Evolutionary conservation across 2,888 invertebrate genomes (phyloP).

Genomic region (Parnassius glacialis): DNA sequence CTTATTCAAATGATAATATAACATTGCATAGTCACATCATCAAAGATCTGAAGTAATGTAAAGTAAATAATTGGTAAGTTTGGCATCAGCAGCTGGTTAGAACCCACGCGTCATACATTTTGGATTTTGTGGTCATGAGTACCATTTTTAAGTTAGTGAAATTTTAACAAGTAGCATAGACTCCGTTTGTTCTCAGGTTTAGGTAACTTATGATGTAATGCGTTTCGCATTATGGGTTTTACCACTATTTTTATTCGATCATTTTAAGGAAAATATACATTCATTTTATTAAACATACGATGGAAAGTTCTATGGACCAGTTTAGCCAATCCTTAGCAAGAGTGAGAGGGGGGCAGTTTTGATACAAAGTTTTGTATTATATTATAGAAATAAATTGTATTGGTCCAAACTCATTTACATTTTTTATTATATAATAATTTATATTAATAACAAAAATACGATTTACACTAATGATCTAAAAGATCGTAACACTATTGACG

Average conservation of each 20-base stretch:
- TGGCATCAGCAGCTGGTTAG: no score
- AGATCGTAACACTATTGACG: no score
- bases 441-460: no score
- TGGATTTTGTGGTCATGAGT: no score
- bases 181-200: neutral
- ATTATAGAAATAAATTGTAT: neutral
- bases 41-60: no score
- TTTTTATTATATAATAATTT: neutral
- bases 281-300: neutral
- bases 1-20: no score
- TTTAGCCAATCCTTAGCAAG: slow-evolving; percentile 1
- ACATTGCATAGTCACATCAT: no score
- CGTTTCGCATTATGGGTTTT: neutral
- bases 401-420: neutral
- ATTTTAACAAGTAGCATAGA: no score
- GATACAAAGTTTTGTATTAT: neutral
- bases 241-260: neutral
- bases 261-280: neutral
- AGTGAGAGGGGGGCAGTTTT: neutral
- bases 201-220: neutral
- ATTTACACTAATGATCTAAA: no score
- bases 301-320: neutral
- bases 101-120: no score
- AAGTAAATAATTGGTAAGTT: no score
- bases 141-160: no score